A percentile compares a stretch with the other conserved stretches of the same genome.
Evolutionary conservation across 2,797 vertebrate species (phyloP).

Genomic region (Hypotaenidia philippensis): DNA sequence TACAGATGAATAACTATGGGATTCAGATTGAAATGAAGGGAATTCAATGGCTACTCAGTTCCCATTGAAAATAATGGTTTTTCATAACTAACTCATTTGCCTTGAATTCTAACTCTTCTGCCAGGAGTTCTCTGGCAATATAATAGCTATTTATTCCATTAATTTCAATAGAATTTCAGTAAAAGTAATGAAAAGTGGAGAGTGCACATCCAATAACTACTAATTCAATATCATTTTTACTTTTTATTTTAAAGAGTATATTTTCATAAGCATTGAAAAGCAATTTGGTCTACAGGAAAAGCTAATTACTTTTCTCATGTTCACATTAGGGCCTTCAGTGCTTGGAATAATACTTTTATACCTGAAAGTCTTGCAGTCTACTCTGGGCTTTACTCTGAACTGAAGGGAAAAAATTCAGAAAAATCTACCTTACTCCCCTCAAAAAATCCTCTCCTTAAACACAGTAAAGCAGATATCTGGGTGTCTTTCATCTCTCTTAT

Average conservation of each 20-base stretch:
- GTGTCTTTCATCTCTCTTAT: neutral
- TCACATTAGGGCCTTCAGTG: neutral
- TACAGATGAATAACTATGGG: neutral
- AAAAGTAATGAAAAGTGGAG: constrained; percentile 9
- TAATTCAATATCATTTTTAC: neutral
- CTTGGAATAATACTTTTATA: neutral
- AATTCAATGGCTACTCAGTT: constrained; percentile 49
- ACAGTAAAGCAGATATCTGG: neutral
- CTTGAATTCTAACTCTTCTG: constrained; percentile 35
- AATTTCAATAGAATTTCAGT: constrained; percentile 35
- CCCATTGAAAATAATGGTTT: constrained; percentile 24
- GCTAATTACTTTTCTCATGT: neutral
- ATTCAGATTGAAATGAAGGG: constrained; percentile 28
- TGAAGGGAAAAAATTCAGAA: neutral
- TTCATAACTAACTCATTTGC: constrained; percentile 38
- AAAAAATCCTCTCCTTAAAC: neutral
- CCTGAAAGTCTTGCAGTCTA: neutral
- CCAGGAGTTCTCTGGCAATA: constrained; percentile 20
- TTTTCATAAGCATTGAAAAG: constrained; percentile 26
- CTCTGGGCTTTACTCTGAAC: neutral
- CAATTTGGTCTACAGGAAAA: neutral
- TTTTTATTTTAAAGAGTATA: constrained; percentile 3
- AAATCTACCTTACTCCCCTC: neutral
- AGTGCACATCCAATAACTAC: neutral
- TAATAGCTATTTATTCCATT: constrained; percentile 36